Base-by-base conservation (phyloP, 37 sponge, comb jelly and placozoan species). In the Haliclona indistincta region DNA sequence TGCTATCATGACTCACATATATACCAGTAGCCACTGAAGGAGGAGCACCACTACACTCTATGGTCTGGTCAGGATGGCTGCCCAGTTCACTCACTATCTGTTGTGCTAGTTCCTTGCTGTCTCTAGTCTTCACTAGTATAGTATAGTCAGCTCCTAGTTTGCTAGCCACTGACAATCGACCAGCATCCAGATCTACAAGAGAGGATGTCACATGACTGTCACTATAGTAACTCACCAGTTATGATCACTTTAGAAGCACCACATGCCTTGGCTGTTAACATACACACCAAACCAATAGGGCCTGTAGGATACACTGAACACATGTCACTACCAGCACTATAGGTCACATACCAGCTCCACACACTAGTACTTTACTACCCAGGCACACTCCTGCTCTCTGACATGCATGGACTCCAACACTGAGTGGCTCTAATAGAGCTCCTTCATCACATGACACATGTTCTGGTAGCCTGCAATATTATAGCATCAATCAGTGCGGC, bases 361-460 rank as follows among this genome's bases (percentile, higher is more conserved):
- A 93, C 25, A 97, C 70, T 13, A 97, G 84, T 35, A 97, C 91
- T 28, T 85, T 87, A 71, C 85, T 85, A 4, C 91, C 94, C 75
- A 90, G 77, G 15, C 38, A 70, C 62, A 97, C 84, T 3, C 88
- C 91, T 15, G 91, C 97, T 33, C 97, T 75, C 53, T 78, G 83
- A 62, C 97, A 93, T 15, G 97, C 97, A 80, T 93, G 94, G 30
- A 97, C 94, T 4, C 91, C 97, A 22, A 97, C 97, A 78, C 89
- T 81, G 61, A 97, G 79, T 0, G 97, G 97, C 70, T 97, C 97
- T 43, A 97, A 77, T n/a, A 97, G 77, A 3, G 97, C 97, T 25
- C 86, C 97, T 52, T 97, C 91, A n/a, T 97, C 97, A 60, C 68
- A 85, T 23, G 93, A 80, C 20, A 97, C 93, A 73, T 93, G 23